Evolutionary conservation across 2,797 vertebrate species (phyloP).

Genomic region (Acipenser transmontanus): DNA sequence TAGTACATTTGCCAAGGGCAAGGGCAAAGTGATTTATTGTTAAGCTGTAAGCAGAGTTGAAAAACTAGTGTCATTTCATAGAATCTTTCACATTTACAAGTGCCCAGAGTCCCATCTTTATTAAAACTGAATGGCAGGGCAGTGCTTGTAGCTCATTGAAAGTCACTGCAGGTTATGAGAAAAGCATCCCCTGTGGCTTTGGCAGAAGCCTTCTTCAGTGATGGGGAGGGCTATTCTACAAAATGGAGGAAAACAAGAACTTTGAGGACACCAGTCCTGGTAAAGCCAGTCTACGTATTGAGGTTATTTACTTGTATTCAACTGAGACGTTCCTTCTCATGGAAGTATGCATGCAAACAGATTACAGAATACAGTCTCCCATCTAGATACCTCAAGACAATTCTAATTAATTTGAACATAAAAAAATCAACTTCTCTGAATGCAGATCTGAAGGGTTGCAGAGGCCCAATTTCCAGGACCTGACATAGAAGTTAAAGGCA

Average conservation of each 20-base stretch:
- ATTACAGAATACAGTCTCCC: too few relatives aligned
- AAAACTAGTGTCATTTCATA: slow-evolving; percentile 37
- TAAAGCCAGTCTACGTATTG: background rate
- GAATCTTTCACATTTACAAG: slow-evolving; percentile 32
- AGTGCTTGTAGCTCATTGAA: slow-evolving; percentile 39
- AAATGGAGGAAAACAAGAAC: slow-evolving; percentile 18
- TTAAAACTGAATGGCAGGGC: slow-evolving; percentile 36
- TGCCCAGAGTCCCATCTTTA: slow-evolving; percentile 38
- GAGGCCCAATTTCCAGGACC: too few relatives aligned
- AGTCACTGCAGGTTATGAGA: slow-evolving; percentile 27
- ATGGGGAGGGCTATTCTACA: background rate
- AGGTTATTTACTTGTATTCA: too few relatives aligned
- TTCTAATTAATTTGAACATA: too few relatives aligned
- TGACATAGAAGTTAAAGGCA: too few relatives aligned
- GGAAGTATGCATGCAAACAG: too few relatives aligned
- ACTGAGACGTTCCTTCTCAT: too few relatives aligned
- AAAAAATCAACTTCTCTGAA: too few relatives aligned
- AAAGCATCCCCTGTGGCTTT: slow-evolving; percentile 5
- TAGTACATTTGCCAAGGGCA: slow-evolving; percentile 21
- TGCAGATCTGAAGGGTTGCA: too few relatives aligned
- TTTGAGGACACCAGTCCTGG: slow-evolving; percentile 13
- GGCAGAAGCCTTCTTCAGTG: slow-evolving; percentile 5
- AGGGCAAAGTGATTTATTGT: slow-evolving; percentile 36
- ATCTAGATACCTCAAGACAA: too few relatives aligned
- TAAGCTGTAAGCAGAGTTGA: slow-evolving; percentile 24